Evolutionary conservation across 2,888 invertebrate species (phyloP), one percentile per base, ranked within the genome.

Genomic region (Aethes cnicana): DNA sequence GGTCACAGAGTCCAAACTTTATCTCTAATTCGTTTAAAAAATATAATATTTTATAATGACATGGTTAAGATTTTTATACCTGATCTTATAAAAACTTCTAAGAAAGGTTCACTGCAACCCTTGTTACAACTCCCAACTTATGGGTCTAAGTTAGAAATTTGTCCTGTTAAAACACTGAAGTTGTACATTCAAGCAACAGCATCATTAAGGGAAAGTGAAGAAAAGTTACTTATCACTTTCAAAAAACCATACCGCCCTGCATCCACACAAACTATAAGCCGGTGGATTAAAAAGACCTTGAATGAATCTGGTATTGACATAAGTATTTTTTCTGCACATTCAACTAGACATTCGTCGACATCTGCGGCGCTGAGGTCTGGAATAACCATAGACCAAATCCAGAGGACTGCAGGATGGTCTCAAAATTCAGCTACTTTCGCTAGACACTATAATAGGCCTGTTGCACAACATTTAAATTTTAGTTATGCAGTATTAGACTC

Each of bases 341-440:
- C 30, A 14, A 49, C 55, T 3, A 33, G 53, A 6, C 48, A 47
- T 16, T 46, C 55, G 3, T 46, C 53, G 4, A 47, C 53, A 1
- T 56, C 53, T 1, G 23, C 35, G 4, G 56, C 54, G 6, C 4
- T 14, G 6, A 9, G 14, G 9, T 16, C 20, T 4, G 50, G 50
- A 0, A 18, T 56, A 2, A 30, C 9, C 5, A 32, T 52, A 8
- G 43, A 54, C 2, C 7, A 9, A 4, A 56, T 56, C 12, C 20
- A 21, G 5, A 56, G 37, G 20, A 35, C 54, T 2, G 54, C 50
- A 1, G 56, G 54, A 1, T 54, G 47, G 54, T 39, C 49, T 2
- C 17, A 25, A n/a, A 39, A 1, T 28, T 54, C 50, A 2, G 4
- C 9, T 1, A 25, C 17, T 6, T 52, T 56, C 21, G 47, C 26